These are phyloP conservation scores for Cerceris ruficornis DNA, from an alignment of 2,888 invertebrate species.

Conservation along the genomic window DNA sequence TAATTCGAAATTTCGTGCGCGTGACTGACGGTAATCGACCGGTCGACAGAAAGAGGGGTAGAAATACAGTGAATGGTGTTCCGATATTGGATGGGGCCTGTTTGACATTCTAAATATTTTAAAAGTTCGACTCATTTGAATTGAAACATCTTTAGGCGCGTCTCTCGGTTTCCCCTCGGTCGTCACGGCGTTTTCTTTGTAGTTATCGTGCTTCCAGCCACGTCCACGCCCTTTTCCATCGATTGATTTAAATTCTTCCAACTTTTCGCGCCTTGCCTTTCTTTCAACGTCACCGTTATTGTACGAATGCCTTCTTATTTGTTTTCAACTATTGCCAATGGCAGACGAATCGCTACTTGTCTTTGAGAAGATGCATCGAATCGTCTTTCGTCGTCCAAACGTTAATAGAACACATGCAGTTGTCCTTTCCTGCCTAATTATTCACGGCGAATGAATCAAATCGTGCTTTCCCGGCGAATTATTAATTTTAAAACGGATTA, in stretches of 20 bases:
- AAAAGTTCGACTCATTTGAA: constrained; percentile 74
- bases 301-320: constrained; percentile 2
- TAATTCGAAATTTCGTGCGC: constrained; percentile 64
- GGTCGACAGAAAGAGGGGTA: not conserved
- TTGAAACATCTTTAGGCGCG: constrained; percentile 69
- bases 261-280: constrained; percentile 59
- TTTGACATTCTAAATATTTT: constrained; percentile 72
- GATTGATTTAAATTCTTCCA: constrained; percentile 73
- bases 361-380: too few species aligned
- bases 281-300: constrained; percentile 9
- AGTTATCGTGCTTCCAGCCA: constrained; percentile 58
- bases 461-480: too few species aligned
- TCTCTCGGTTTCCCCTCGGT: constrained; percentile 30
- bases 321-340: constrained; percentile 3
- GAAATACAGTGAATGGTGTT: constrained; percentile 18
- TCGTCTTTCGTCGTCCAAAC: too few species aligned
- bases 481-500: too few species aligned
- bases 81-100: constrained; percentile 28
- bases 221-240: constrained; percentile 54
- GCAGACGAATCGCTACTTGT: not conserved
- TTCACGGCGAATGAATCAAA: too few species aligned
- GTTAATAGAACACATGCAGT: too few species aligned
- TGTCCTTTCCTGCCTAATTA: too few species aligned
- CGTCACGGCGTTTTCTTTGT: constrained; percentile 55
- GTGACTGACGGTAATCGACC: constrained; percentile 46